Conservation (phyloP, 2,888 invertebrate species). For the Mamestra brassicae region DNA sequence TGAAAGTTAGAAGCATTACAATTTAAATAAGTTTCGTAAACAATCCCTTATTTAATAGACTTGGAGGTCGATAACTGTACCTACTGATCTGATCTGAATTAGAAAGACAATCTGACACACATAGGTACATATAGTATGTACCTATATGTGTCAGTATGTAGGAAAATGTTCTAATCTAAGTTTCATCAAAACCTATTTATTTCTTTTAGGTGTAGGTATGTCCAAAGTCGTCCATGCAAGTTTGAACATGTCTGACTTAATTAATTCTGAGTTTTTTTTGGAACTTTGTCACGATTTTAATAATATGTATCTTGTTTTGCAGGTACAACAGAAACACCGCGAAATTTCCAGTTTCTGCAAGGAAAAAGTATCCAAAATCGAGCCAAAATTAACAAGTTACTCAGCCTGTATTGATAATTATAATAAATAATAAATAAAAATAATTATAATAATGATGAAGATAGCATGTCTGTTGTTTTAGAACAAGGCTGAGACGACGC, state of each 20-base stretch:
- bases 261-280: constrained; percentile 26
- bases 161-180: background rate
- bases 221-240: constrained; percentile 20
- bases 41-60: constrained; percentile 8
- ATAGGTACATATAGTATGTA: no score
- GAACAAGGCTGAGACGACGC: constrained; percentile 22
- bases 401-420: background rate
- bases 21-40: constrained; percentile 43
- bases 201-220: background rate
- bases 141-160: background rate
- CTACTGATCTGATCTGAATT: background rate
- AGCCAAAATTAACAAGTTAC: background rate
- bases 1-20: constrained; percentile 55
- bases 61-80: constrained; percentile 6
- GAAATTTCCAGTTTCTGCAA: constrained; percentile 5
- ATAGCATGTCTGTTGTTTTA: constrained; percentile 27
- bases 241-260: constrained; percentile 35
- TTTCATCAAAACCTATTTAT: background rate
- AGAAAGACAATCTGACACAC: background rate
- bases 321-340: background rate
- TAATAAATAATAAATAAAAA: no score
- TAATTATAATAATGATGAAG: constrained; percentile 18
- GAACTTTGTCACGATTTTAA: background rate
- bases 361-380: background rate
- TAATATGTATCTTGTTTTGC: constrained; percentile 21